Percentiles rank a stretch among this genome's conserved stretches.
Conservation (phyloP, 2,888 invertebrate species). For the Laothoe populi region DNA sequence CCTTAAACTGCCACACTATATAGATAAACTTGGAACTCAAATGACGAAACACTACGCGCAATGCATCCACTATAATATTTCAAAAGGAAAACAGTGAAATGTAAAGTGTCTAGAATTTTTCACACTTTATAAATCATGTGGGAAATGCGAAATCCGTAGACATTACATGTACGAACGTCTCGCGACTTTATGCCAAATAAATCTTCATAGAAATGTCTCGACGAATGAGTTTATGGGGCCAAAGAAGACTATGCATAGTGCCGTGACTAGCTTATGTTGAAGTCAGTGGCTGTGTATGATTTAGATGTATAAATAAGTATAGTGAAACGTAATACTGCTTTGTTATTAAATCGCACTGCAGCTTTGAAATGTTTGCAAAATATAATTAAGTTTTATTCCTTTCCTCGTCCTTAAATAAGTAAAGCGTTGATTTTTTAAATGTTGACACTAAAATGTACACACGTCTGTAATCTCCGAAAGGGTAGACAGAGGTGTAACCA, state of each 20-base stretch:
- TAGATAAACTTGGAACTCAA: background rate
- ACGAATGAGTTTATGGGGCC: conserved; percentile 7
- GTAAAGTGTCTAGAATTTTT: conserved; percentile 13
- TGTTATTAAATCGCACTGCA: no score
- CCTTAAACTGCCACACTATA: background rate
- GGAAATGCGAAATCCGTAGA: conserved; percentile 10
- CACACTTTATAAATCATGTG: conserved; percentile 22
- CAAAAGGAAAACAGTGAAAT: conserved; percentile 4
- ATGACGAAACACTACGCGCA: background rate
- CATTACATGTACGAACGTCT: background rate
- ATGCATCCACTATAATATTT: conserved; percentile 2
- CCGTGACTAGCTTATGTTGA: conserved; percentile 9
- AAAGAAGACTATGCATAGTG: background rate
- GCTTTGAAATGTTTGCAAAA: no score
- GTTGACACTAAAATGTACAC: no score
- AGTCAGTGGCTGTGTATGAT: background rate
- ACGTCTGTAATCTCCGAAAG: no score
- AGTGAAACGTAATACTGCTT: background rate
- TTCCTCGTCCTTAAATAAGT: no score
- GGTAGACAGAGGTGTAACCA: no score
- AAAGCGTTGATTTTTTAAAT: no score
- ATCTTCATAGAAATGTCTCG: conserved; percentile 12
- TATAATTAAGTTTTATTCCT: no score
- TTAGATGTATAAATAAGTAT: background rate
- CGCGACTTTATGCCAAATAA: conserved; percentile 9